A percentile compares a stretch with the other conserved stretches of the same genome.
Conservation (phyloP, 2,113 vertebrate genomes). For the Strigops habroptila region DNA sequence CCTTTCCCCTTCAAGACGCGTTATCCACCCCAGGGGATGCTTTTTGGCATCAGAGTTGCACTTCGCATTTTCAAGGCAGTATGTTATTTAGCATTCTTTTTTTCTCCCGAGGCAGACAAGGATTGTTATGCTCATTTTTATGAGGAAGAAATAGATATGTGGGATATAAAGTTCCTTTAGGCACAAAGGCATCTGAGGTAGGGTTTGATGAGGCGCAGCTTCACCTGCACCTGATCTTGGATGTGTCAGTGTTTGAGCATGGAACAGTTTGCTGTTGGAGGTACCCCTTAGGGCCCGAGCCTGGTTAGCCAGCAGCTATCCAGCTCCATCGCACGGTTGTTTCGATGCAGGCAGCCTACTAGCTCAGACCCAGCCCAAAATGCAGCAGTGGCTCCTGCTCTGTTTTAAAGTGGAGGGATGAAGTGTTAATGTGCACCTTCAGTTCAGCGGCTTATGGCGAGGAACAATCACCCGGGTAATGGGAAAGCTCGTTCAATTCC, state of each 20-base stretch:
- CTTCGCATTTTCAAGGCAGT: rapidly evolving
- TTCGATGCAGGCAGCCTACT: background rate
- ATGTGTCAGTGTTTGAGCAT: rapidly evolving
- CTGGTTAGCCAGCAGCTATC: background rate
- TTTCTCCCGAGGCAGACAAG: rapidly evolving
- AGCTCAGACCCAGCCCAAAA: background rate
- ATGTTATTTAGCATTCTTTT: rapidly evolving
- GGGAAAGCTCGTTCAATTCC: background rate
- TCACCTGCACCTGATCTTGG: background rate
- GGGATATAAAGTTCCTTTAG: background rate
- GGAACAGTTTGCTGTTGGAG: background rate
- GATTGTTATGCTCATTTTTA: background rate
- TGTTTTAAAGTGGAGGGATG: background rate
- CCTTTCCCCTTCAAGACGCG: no score
- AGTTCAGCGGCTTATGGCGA: rapidly evolving
- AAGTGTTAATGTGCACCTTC: background rate
- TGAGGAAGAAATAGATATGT: rapidly evolving
- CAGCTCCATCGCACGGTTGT: rapidly evolving
- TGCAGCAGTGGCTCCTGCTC: no score
- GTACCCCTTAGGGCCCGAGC: rapidly evolving
- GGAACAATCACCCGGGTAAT: background rate
- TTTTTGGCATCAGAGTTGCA: background rate
- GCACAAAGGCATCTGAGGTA: background rate
- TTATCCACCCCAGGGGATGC: rapidly evolving
- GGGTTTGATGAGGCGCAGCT: background rate